Evolutionary conservation across 2,113 vertebrate species (phyloP), one percentile per base, ranked within the genome.

Genomic region (Syrrhaptes paradoxus): DNA sequence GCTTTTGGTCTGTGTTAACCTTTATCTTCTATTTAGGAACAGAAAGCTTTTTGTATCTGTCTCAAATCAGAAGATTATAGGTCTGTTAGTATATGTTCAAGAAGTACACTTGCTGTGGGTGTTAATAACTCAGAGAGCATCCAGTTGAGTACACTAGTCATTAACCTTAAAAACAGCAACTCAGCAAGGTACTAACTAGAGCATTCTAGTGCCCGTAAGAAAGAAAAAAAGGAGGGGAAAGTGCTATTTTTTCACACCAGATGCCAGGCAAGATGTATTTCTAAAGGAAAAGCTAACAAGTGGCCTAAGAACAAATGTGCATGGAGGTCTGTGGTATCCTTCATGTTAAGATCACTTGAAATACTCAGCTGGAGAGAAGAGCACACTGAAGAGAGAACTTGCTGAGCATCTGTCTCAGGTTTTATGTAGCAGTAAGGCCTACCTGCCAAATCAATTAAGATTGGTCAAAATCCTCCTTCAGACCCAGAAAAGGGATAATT

Each of bases 141-240:
- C 80, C 91, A 78, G 52, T 82, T 66, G 80, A 96, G 52, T 43
- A 85, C 73, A 73, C 52, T 32, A 87, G 52, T 81, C 62, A 81
- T 94, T 92, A 95, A 96, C 68, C 80, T 89, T 90, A 79, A 79
- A 94, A 94, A 16, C 52, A 90, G 83, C 85, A 95, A 96, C 85
- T 90, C 86, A 72, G 95, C 85, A 81, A 90, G 90, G 76, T 63
- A 90, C 45, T 26, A 43, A 38, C 38, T 38, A 38, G 32, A 88
- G 58, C 68, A 38, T 5, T 38, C 15, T 45, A 34, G 52, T 67
- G 83, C 55, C 49, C 51, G 7, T 16, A 52, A 72, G n/a, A 4
- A 26, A n/a, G 34, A 58, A 45, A 67, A 57, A 26, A 26, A 18
- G 14, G 17, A 12, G 29, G 29, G 11, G 6, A 28, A 51, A 51